Conservation (phyloP, 1,140 invertebrate genomes). For the Helicoverpa armigera region DNA sequence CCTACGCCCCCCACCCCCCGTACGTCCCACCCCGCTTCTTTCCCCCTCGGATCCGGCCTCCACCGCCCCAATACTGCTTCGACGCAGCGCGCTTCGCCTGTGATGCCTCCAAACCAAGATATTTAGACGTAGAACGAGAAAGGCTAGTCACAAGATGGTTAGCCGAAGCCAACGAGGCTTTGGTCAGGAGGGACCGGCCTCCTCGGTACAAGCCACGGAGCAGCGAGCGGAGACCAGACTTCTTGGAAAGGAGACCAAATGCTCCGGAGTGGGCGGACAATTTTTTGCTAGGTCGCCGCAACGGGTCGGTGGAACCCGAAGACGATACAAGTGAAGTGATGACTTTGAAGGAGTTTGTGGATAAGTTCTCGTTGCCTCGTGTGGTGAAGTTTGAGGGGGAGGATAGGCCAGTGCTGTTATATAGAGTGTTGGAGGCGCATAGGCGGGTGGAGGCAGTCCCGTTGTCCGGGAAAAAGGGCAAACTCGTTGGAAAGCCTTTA, state of each 20-base stretch:
- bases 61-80: constrained; percentile 84
- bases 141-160: constrained; percentile 84
- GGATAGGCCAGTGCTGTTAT: constrained; percentile 85
- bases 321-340: constrained; percentile 82
- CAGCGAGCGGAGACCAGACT: constrained; percentile 78
- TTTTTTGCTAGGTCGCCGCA: constrained; percentile 78
- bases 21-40: constrained; percentile 78
- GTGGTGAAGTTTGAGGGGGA: constrained; percentile 86
- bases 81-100: constrained; percentile 85
- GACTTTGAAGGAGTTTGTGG: constrained; percentile 86
- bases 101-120: constrained; percentile 82
- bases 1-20: constrained; percentile 77
- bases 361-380: constrained; percentile 87
- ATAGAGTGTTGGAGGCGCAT: constrained; percentile 86
- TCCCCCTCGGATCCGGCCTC: constrained; percentile 79
- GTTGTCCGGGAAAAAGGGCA: constrained; percentile 86
- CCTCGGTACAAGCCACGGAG: constrained; percentile 80
- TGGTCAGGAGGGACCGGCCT: constrained; percentile 76
- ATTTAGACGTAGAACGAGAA: constrained; percentile 83
- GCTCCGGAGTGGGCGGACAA: constrained; percentile 84
- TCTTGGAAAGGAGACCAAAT: constrained; percentile 77
- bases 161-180: constrained; percentile 84
- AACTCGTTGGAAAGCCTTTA: constrained; percentile 85
- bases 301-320: constrained; percentile 79
- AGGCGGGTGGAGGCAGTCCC: constrained; percentile 86